Evolutionary conservation across 2,797 vertebrate genomes (phyloP).

Genomic region (Delichon dasypus): DNA sequence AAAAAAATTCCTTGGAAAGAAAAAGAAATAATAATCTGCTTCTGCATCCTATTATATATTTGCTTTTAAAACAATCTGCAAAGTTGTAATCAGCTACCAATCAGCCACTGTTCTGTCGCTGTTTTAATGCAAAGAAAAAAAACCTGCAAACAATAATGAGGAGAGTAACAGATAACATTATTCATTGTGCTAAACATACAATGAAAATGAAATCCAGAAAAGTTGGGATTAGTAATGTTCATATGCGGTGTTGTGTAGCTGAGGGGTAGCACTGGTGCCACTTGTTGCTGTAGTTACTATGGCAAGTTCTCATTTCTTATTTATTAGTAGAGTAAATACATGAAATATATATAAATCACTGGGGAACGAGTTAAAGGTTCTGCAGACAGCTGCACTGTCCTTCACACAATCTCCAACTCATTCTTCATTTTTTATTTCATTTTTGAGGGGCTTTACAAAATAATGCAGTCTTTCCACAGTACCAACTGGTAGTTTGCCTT

Average conservation of each 20-base stretch:
- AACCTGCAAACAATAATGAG: background rate
- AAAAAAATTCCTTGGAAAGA: background rate
- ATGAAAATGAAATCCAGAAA: background rate
- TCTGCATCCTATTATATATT: background rate
- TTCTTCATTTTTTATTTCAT: slow-evolving; percentile 43
- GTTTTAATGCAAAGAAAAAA: background rate
- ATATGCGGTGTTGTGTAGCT: background rate
- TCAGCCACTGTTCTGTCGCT: background rate
- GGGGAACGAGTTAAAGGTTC: slow-evolving; percentile 48
- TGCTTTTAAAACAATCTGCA: background rate
- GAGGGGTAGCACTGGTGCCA: background rate
- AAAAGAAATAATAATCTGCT: slow-evolving; percentile 1
- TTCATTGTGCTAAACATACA: background rate
- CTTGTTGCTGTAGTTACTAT: slow-evolving; percentile 57
- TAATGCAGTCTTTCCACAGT: background rate
- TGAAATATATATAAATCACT: slow-evolving; percentile 57
- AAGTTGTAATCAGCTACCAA: background rate
- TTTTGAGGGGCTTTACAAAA: background rate
- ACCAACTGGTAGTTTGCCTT: background rate
- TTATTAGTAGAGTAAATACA: slow-evolving; percentile 55
- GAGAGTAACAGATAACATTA: background rate
- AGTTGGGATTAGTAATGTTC: background rate
- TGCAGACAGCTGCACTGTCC: slow-evolving; percentile 3
- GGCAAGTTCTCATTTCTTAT: slow-evolving; percentile 54
- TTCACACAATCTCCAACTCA: slow-evolving; percentile 6